phyloP scores from a whole-genome alignment of 1,140 invertebrate species.

The Homarus americanus region DNA sequence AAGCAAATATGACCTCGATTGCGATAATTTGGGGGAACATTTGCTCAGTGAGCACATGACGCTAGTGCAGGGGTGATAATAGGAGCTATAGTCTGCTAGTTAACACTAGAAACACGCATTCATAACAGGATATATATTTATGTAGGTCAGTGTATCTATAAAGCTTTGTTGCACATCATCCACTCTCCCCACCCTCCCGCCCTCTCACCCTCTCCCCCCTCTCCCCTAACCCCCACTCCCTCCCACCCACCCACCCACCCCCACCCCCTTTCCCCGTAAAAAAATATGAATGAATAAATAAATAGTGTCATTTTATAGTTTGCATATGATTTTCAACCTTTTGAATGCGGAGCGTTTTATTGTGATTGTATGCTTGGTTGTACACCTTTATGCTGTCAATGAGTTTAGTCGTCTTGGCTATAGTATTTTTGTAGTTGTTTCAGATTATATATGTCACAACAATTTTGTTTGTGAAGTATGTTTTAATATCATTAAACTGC shows the following conservation, averaged over 20 bases:
- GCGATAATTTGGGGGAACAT: neutral
- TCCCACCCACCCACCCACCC: neutral
- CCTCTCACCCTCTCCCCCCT: neutral
- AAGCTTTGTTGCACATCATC: constrained; percentile 2
- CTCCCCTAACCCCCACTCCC: neutral
- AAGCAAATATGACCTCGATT: neutral
- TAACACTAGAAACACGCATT: neutral
- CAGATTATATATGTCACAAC: no score
- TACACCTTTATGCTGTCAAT: neutral
- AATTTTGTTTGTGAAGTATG: no score
- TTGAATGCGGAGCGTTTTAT: neutral
- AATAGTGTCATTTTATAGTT: constrained; percentile 10
- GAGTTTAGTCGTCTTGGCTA: no score
- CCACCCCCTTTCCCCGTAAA: neutral
- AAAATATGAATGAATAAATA: constrained; percentile 12
- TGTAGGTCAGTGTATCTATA: constrained; percentile 34
- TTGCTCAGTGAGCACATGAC: neutral
- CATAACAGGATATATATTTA: constrained; percentile 12
- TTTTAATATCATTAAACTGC: no score
- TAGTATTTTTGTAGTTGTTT: no score
- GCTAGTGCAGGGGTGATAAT: no score
- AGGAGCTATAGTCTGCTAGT: neutral
- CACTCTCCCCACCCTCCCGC: neutral
- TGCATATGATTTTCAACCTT: constrained; percentile 5
- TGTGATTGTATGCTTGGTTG: neutral